Base-by-base conservation (phyloP, 2,888 invertebrate genomes). In the Tetheella fluctuosa region DNA sequence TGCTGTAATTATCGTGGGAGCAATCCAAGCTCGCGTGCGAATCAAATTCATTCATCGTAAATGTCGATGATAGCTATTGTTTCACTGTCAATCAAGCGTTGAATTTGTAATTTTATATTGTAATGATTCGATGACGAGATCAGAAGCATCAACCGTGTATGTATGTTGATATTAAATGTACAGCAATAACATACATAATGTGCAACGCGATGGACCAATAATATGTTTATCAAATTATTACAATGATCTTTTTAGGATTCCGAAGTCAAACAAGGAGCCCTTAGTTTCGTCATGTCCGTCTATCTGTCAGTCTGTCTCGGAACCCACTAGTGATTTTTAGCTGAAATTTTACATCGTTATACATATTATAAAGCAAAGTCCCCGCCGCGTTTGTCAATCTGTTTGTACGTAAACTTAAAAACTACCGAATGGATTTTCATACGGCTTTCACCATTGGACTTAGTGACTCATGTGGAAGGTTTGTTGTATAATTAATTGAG, bases 1-100 rank as follows among this genome's bases (percentile, higher is more conserved):
- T 86, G 81, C 79, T 80, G 77, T 90, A 88, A 90, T 90, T 89
- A 86, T 88, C 88, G 89, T 90, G 91, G 84, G 91, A 91, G 84
- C 78, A 77, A 81, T 76, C 69, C 64, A 64, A 62, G 72, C 74
- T 85, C 76, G 81, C 83, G 82, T 85, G 85, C 87, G 80, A 83
- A 84, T 79, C 78, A 70, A 75, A 77, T 80, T 74, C 76, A 76
- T 77, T 80, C 80, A 79, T 73, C 75, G 71, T 76, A 34, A 34
- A 70, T 75, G 65, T 74, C 72, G 72, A 81, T 74, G 78, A 77
- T 78, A 77, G 70, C 73, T 73, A 73, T 79, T 81, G 75, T 82
- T 81, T 80, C 54, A 62, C 63, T 69, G 67, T 74, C 64, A 64
- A 55, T 55, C 55, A 34, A 12, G 55, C 37, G 55, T 20, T 55